A percentile compares a stretch with the other conserved stretches of the same genome.
These are phyloP conservation scores for Hylaeus volcanicus DNA, from an alignment of 1,140 invertebrate genomes.

Conservation along the genomic window DNA sequence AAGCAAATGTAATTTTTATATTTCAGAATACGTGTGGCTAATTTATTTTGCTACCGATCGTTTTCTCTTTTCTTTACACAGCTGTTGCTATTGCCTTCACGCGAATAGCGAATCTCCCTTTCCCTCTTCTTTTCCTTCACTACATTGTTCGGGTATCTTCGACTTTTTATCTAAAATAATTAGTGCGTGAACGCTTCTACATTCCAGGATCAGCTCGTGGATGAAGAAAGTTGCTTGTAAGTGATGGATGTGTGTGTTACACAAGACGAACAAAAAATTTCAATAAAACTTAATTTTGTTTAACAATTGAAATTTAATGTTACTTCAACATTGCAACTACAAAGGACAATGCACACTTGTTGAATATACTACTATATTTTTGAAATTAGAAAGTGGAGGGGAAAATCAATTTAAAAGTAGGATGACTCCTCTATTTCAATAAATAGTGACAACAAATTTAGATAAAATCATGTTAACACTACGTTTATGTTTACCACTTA, in stretches of 20 bases:
- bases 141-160: conserved; percentile 16
- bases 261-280: conserved; percentile 31
- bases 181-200: conserved; percentile 60
- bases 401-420: too few species aligned
- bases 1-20: not conserved
- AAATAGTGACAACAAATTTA: too few species aligned
- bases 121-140: conserved; percentile 19
- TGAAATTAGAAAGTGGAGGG: too few species aligned
- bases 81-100: not conserved
- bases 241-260: conserved; percentile 23
- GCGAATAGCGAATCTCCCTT: not conserved
- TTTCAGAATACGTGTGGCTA: not conserved
- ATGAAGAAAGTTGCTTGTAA: conserved; percentile 40
- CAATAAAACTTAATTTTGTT: conserved; percentile 5
- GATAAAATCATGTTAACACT: too few species aligned
- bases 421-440: too few species aligned
- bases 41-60: not conserved
- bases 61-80: conserved; percentile 12
- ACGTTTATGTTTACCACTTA: too few species aligned
- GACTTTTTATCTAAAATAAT: conserved; percentile 62
- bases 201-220: conserved; percentile 25
- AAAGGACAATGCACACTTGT: too few species aligned
- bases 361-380: too few species aligned
- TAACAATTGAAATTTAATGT: not conserved
- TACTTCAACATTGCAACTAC: too few species aligned